Conservation (phyloP, 2,113 vertebrate genomes). For the Amblyopsis rosae region DNA sequence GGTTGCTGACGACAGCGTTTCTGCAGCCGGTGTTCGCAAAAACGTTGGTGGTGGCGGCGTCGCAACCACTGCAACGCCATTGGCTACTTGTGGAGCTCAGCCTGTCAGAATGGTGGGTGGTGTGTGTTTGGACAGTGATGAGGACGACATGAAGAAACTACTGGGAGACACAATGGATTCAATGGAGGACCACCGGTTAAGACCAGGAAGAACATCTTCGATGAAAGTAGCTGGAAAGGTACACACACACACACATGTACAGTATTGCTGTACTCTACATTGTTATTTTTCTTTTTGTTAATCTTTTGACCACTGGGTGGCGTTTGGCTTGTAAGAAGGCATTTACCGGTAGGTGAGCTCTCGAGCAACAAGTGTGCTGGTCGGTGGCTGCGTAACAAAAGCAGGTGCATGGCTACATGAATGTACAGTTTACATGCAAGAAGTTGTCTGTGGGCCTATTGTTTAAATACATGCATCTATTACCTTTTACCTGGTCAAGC, state of each 20-base stretch:
- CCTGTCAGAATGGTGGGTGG: constrained; percentile 8
- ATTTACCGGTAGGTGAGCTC: too few species aligned
- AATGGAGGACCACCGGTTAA: constrained; percentile 30
- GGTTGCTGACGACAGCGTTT: not conserved
- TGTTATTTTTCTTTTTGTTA: too few species aligned
- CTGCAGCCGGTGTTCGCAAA: not conserved
- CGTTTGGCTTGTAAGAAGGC: too few species aligned
- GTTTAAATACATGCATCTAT: too few species aligned
- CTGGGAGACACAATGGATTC: constrained; percentile 64
- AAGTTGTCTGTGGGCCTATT: too few species aligned
- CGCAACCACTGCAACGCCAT: not conserved
- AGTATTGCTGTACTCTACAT: too few species aligned
- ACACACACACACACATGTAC: not conserved
- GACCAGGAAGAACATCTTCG: constrained; percentile 22
- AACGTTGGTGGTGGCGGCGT: not conserved
- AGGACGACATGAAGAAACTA: constrained; percentile 74
- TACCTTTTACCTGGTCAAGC: too few species aligned
- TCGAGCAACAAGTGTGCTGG: too few species aligned
- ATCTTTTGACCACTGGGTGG: not conserved
- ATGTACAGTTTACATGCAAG: too few species aligned
- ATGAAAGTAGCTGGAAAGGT: constrained; percentile 40
- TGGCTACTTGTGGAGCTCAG: not conserved
- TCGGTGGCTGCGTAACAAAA: too few species aligned
- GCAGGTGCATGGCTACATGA: too few species aligned
- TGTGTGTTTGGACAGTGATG: constrained; percentile 72